Evolutionary conservation across 2,797 vertebrate species (phyloP).

Genomic region (Ciconia nigra): DNA sequence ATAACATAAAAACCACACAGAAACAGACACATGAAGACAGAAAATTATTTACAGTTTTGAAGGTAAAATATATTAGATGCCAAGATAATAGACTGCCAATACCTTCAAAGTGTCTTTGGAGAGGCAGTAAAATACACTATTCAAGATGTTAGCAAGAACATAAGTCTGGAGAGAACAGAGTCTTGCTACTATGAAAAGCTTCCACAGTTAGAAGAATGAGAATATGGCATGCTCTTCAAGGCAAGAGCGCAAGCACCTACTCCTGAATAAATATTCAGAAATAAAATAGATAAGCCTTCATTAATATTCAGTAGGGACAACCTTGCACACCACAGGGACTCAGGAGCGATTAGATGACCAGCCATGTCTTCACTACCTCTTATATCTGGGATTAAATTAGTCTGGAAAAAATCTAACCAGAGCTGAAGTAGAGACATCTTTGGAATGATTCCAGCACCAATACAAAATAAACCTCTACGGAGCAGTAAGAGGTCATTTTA

Average conservation of each 20-base stretch:
- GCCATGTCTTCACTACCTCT: background rate
- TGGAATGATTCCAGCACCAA: background rate
- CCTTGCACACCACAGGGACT: background rate
- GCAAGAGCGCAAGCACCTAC: background rate
- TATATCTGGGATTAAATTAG: background rate
- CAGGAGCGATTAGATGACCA: background rate
- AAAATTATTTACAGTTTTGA: conserved; percentile 1
- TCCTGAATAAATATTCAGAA: conserved; percentile 13
- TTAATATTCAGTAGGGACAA: conserved; percentile 21
- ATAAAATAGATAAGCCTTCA: background rate
- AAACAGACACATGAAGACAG: background rate
- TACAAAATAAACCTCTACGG: background rate
- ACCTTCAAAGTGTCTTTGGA: background rate
- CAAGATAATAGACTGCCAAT: conserved; percentile 2
- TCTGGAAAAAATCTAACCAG: conserved; percentile 15
- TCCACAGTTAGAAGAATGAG: background rate
- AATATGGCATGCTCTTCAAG: background rate
- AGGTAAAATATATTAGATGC: background rate
- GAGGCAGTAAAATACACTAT: background rate
- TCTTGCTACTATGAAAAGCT: background rate
- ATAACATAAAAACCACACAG: background rate
- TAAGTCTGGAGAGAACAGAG: background rate
- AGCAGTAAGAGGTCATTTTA: background rate
- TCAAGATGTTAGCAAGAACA: background rate
- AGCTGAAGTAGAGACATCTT: background rate